Conservation (phyloP, 2,888 invertebrate genomes). For the Hyles lineata region DNA sequence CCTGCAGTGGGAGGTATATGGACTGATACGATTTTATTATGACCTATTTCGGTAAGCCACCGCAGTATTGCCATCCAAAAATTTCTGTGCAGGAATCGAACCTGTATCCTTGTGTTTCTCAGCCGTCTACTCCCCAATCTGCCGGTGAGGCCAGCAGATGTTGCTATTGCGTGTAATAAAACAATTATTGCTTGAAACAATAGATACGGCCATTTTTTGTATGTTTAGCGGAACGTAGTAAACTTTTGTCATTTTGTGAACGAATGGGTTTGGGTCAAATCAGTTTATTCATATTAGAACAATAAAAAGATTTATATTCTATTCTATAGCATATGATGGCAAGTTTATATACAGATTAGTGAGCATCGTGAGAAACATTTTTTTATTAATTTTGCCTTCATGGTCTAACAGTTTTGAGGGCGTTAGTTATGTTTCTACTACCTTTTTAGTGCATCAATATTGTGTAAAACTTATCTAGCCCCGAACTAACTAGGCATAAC, state of each 20-base stretch:
- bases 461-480: too few relatives aligned
- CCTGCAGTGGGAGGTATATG: too few relatives aligned
- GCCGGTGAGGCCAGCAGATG: background rate
- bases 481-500: too few relatives aligned
- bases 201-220: background rate
- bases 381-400: too few relatives aligned
- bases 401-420: too few relatives aligned
- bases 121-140: background rate
- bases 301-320: background rate
- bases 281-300: background rate
- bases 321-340: too few relatives aligned
- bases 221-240: background rate
- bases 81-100: background rate
- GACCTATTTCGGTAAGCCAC: too few relatives aligned
- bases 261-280: background rate
- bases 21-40: too few relatives aligned
- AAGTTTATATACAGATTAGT: too few relatives aligned
- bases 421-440: too few relatives aligned
- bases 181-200: slow-evolving; percentile 8
- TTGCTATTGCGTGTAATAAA: background rate
- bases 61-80: background rate
- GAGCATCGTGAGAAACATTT: too few relatives aligned
- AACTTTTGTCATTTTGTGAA: background rate
- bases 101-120: background rate
- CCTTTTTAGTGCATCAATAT: too few relatives aligned